Conservation (phyloP, 2,113 vertebrate species). For the Ranitomeya imitator region DNA sequence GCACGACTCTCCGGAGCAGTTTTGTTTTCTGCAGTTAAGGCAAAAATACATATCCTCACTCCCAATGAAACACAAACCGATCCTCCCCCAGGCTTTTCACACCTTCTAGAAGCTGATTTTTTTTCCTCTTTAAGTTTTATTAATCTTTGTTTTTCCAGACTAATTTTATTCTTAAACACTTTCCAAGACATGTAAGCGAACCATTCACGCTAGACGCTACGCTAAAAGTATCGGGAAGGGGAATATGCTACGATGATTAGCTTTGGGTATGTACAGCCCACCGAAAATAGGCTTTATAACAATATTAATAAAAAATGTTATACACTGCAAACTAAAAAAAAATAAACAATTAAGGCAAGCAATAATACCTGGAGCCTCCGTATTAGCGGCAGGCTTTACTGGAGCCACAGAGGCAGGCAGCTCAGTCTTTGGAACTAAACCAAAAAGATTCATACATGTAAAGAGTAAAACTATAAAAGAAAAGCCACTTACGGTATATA, state of each 20-base stretch:
- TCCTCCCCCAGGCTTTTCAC: too few species aligned
- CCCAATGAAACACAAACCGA: not conserved
- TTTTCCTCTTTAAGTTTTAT: too few species aligned
- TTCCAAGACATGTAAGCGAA: too few species aligned
- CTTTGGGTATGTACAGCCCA: too few species aligned
- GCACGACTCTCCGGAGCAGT: not conserved
- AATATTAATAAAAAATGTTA: not conserved
- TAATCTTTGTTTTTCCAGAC: too few species aligned
- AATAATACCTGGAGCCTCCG: slow-evolving; percentile 13
- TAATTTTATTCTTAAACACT: too few species aligned
- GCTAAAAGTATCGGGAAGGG: too few species aligned
- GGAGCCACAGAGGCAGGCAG: not conserved
- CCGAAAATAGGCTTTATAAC: not conserved
- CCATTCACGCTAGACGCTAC: too few species aligned
- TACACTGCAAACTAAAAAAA: not conserved
- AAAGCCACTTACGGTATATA: too few species aligned
- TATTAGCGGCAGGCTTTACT: not conserved
- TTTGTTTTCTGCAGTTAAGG: not conserved
- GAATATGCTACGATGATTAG: too few species aligned
- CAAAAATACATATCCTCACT: not conserved
- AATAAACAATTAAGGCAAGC: not conserved
- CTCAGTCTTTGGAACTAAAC: not conserved
- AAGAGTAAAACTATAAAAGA: not conserved
- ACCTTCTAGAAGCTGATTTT: too few species aligned
- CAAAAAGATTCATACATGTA: not conserved